Evolutionary conservation across 1,140 invertebrate genomes (phyloP).

Genomic region (Drosophila hydei): DNA sequence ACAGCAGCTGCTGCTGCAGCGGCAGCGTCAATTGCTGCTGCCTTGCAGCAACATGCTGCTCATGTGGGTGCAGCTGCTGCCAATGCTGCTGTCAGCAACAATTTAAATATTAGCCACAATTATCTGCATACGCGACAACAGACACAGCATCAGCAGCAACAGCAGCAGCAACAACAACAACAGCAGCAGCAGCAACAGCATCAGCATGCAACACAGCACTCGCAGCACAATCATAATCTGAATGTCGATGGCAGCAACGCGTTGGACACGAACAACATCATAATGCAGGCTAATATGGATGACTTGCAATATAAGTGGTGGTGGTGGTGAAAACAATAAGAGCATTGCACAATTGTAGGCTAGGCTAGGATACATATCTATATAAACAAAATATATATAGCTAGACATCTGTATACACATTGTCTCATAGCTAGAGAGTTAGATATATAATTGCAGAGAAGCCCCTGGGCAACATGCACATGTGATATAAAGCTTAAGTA

Average conservation of each 20-base stretch:
- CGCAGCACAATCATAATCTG: slow-evolving; percentile 67
- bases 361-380: slow-evolving; percentile 56
- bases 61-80: slow-evolving; percentile 47
- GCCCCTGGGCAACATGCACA: slow-evolving; percentile 22
- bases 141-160: slow-evolving; percentile 36
- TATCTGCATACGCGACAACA: slow-evolving; percentile 59
- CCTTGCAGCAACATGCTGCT: slow-evolving; percentile 70
- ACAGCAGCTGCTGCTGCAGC: slow-evolving; percentile 75
- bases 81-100: slow-evolving; percentile 61
- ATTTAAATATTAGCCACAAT: slow-evolving; percentile 80
- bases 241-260: slow-evolving; percentile 54
- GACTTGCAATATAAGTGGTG: slow-evolving; percentile 83
- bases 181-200: slow-evolving; percentile 30
- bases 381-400: slow-evolving; percentile 3
- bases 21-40: slow-evolving; percentile 75
- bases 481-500: slow-evolving; percentile 77
- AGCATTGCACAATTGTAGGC: slow-evolving; percentile 44
- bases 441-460: slow-evolving; percentile 26
- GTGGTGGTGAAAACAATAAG: slow-evolving; percentile 79
- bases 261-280: slow-evolving; percentile 74
- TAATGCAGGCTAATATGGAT: slow-evolving; percentile 83
- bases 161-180: slow-evolving; percentile 49
- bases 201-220: slow-evolving; percentile 43
- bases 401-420: slow-evolving; percentile 20
- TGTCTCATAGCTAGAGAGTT: slow-evolving; percentile 22